Evolutionary conservation across 2,797 vertebrate genomes (phyloP).

Genomic region (Brachyrhaphis roseni): DNA sequence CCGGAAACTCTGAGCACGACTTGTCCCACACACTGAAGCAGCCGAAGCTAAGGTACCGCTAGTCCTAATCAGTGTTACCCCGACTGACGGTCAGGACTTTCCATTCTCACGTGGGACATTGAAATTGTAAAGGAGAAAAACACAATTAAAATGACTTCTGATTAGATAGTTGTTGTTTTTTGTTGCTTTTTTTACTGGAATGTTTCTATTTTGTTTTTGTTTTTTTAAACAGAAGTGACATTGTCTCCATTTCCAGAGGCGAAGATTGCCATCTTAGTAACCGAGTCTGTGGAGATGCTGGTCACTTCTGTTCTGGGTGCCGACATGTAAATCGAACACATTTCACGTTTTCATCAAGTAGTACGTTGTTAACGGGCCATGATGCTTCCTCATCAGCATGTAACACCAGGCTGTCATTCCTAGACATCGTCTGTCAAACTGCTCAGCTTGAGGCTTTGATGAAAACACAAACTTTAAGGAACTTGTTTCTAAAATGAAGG

Average conservation of each 20-base stretch:
- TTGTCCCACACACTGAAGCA: slow-evolving; percentile 32
- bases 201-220: not conserved
- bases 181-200: too few species aligned
- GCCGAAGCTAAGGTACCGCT: slow-evolving; percentile 1
- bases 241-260: not conserved
- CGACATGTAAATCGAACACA: not conserved
- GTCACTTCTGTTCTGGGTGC: not conserved
- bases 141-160: not conserved
- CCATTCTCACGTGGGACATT: not conserved
- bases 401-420: slow-evolving; percentile 2
- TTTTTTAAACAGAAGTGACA: not conserved
- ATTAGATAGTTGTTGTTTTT: too few species aligned
- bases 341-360: not conserved
- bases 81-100: slow-evolving; percentile 5
- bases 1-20: slow-evolving; percentile 42
- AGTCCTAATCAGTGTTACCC: slow-evolving; percentile 11
- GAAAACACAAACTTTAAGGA: not conserved
- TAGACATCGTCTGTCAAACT: not conserved
- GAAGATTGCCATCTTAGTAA: not conserved
- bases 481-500: not conserved
- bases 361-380: not conserved
- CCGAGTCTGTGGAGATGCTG: not conserved
- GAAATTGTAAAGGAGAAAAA: not conserved
- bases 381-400: not conserved
- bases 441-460: not conserved